These are phyloP conservation scores for Drosophila sordidapex DNA, from an alignment of 2,888 invertebrate species.

Conservation along the genomic window DNA sequence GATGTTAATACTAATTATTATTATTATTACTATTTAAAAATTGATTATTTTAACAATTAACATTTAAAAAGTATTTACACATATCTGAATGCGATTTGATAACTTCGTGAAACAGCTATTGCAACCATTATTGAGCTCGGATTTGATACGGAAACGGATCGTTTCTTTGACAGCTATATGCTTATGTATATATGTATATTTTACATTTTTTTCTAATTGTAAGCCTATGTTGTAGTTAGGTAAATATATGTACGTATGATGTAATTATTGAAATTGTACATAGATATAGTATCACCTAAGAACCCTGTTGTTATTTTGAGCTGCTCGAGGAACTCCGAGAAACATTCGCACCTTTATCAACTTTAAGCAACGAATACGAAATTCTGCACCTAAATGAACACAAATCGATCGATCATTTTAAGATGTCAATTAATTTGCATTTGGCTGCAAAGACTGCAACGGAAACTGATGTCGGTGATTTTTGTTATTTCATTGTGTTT, in stretches of 20 bases:
- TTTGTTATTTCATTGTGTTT: neutral
- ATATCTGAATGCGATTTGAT: neutral
- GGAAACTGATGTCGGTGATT: constrained; percentile 29
- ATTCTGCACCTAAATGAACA: constrained; percentile 16
- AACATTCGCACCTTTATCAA: neutral
- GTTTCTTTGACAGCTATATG: neutral
- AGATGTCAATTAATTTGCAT: constrained; percentile 39
- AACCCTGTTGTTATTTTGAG: neutral
- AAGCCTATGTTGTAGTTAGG: neutral
- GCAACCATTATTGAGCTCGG: too few species aligned
- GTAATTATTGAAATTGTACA: neutral
- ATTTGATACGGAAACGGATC: too few species aligned
- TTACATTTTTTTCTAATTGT: neutral
- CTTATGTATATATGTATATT: too few species aligned
- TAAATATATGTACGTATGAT: neutral
- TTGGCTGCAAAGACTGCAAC: constrained; percentile 49
- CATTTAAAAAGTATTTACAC: neutral
- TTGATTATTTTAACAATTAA: too few species aligned
- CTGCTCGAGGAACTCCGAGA: neutral
- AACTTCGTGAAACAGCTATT: too few species aligned
- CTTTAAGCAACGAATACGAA: neutral
- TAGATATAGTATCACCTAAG: neutral
- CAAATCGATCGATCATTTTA: constrained; percentile 43
- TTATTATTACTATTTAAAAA: too few species aligned
- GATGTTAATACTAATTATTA: neutral